These are phyloP conservation scores for Aricia agestis DNA, from an alignment of 1,140 invertebrate species.

Conservation along the genomic window DNA sequence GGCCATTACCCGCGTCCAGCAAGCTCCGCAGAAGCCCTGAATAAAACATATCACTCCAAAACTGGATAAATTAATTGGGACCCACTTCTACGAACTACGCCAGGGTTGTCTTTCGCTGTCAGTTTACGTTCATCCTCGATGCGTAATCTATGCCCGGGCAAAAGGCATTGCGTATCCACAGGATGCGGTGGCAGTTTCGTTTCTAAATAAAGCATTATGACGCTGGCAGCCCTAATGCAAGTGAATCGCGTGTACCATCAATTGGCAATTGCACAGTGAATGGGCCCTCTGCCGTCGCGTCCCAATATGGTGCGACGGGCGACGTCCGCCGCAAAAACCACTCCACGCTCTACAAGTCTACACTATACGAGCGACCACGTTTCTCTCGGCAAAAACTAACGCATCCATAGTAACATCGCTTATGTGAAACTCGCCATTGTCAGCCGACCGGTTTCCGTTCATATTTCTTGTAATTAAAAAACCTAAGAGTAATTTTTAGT, in stretches of 20 bases:
- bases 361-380: constrained; percentile 25
- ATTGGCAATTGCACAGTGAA: constrained; percentile 56
- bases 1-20: background rate
- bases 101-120: constrained; percentile 21
- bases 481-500: background rate
- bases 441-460: constrained; percentile 10
- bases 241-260: constrained; percentile 49
- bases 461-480: constrained; percentile 7
- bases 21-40: constrained; percentile 29
- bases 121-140: background rate
- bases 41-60: constrained; percentile 58
- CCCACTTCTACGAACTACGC: constrained; percentile 40
- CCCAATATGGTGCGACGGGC: constrained; percentile 41
- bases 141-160: background rate
- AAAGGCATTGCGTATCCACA: no score
- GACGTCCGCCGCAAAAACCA: constrained; percentile 42
- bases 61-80: constrained; percentile 57
- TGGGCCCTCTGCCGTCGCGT: constrained; percentile 43
- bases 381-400: constrained; percentile 32
- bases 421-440: constrained; percentile 26
- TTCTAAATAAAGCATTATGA: constrained; percentile 4
- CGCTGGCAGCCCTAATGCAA: constrained; percentile 37
- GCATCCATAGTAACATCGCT: constrained; percentile 34
- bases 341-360: constrained; percentile 29
- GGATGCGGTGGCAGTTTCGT: background rate